phyloP scores from a whole-genome alignment of 1,140 invertebrate species.

The Drosophila suzukii region DNA sequence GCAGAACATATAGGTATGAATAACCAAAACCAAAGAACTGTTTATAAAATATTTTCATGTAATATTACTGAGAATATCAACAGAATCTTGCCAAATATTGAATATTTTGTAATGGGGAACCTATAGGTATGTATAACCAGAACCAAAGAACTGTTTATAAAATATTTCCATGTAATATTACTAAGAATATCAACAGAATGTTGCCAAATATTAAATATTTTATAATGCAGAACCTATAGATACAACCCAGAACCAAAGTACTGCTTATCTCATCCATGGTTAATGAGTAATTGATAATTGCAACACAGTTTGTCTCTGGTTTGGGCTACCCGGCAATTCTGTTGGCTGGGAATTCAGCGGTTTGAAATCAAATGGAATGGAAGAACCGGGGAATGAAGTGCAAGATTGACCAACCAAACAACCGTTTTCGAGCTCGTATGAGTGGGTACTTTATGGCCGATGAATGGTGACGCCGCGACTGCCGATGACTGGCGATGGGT shows the following conservation, averaged over 20 bases:
- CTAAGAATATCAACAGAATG: no score
- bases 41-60: no score
- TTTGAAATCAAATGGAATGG: slow-evolving; percentile 16
- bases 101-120: no score
- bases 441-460: slow-evolving; percentile 30
- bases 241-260: not conserved
- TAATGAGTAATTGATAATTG: slow-evolving; percentile 4
- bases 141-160: no score
- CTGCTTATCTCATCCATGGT: not conserved
- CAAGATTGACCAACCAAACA: slow-evolving; percentile 25
- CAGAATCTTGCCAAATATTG: no score
- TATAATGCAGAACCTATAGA: no score
- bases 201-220: no score
- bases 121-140: no score
- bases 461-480: slow-evolving; percentile 26
- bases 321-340: slow-evolving; percentile 20
- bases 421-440: slow-evolving; percentile 16
- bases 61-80: no score
- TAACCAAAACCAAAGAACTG: no score
- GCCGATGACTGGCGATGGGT: slow-evolving; percentile 19
- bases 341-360: slow-evolving; percentile 16
- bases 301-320: not conserved
- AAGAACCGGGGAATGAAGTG: slow-evolving; percentile 21
- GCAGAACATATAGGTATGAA: no score
- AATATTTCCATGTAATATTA: no score